Conservation (phyloP, 2,888 invertebrate genomes). For the Chironomus tentans region DNA sequence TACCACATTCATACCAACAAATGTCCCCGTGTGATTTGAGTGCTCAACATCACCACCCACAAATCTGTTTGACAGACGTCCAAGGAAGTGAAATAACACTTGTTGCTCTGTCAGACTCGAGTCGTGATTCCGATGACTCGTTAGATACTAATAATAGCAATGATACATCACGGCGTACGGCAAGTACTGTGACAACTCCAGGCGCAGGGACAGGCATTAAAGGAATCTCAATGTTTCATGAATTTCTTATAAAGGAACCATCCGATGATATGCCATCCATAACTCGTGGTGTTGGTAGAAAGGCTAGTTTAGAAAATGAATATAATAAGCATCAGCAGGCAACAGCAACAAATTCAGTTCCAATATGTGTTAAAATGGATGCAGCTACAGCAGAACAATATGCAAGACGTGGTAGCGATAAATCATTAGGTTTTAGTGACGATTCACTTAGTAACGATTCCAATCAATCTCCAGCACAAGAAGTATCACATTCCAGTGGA, state of each 20-base stretch:
- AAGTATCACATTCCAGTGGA: constrained; percentile 51
- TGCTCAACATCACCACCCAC: constrained; percentile 51
- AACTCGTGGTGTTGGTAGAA: constrained; percentile 65
- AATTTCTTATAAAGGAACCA: constrained; percentile 62
- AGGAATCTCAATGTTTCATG: constrained; percentile 33
- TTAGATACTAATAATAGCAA: constrained; percentile 46
- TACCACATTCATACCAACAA: constrained; percentile 32
- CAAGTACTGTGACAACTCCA: constrained; percentile 30
- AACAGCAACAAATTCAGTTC: constrained; percentile 20
- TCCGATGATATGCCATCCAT: constrained; percentile 70
- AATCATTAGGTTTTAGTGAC: constrained; percentile 60
- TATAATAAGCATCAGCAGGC: constrained; percentile 30
- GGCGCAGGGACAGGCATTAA: constrained; percentile 28
- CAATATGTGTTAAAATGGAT: constrained; percentile 36
- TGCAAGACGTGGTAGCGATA: constrained; percentile 57
- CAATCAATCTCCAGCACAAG: constrained; percentile 48
- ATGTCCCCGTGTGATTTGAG: constrained; percentile 27
- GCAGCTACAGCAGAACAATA: constrained; percentile 34
- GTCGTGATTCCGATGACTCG: constrained; percentile 61
- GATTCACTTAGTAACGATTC: constrained; percentile 63
- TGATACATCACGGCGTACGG: constrained; percentile 36
- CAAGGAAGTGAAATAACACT: constrained; percentile 74
- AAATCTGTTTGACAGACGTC: constrained; percentile 87
- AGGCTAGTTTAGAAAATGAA: constrained; percentile 56
- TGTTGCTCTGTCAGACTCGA: constrained; percentile 63